These are phyloP conservation scores for Euura lappo DNA, from an alignment of 1,140 invertebrate genomes.

Conservation along the genomic window DNA sequence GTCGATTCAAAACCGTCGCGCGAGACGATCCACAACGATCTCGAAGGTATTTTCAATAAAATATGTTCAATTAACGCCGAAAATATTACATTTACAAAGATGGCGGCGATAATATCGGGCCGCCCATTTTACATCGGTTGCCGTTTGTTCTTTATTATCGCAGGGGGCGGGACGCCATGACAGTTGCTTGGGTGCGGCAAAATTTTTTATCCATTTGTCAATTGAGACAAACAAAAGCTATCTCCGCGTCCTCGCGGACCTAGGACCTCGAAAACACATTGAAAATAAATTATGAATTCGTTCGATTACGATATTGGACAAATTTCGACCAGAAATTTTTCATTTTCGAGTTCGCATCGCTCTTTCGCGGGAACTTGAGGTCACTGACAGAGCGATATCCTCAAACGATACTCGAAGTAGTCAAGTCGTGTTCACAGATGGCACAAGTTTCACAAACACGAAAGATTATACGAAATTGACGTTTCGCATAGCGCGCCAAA, in stretches of 20 bases:
- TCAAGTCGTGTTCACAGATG: constrained; percentile 42
- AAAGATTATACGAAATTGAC: constrained; percentile 31
- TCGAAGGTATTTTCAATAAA: constrained; percentile 53
- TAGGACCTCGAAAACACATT: constrained; percentile 6
- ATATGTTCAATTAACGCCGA: constrained; percentile 39
- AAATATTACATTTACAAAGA: constrained; percentile 45
- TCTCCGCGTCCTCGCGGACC: neutral
- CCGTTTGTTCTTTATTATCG: constrained; percentile 17
- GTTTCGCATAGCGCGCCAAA: constrained; percentile 19
- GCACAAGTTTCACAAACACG: constrained; percentile 39
- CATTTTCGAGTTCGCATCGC: neutral
- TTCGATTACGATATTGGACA: neutral
- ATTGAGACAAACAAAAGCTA: neutral
- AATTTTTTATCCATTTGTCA: neutral
- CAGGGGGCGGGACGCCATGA: constrained; percentile 44
- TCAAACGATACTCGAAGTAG: neutral
- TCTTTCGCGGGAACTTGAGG: constrained; percentile 4
- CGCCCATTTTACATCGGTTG: constrained; percentile 26
- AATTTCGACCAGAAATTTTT: neutral
- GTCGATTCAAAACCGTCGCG: constrained; percentile 35
- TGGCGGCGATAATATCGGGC: constrained; percentile 41
- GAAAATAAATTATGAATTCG: neutral
- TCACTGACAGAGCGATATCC: neutral
- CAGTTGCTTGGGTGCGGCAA: constrained; percentile 30
- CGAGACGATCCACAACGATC: constrained; percentile 44